Evolutionary conservation across 2,113 vertebrate genomes (phyloP).

Genomic region (Epinephelus lanceolatus): DNA sequence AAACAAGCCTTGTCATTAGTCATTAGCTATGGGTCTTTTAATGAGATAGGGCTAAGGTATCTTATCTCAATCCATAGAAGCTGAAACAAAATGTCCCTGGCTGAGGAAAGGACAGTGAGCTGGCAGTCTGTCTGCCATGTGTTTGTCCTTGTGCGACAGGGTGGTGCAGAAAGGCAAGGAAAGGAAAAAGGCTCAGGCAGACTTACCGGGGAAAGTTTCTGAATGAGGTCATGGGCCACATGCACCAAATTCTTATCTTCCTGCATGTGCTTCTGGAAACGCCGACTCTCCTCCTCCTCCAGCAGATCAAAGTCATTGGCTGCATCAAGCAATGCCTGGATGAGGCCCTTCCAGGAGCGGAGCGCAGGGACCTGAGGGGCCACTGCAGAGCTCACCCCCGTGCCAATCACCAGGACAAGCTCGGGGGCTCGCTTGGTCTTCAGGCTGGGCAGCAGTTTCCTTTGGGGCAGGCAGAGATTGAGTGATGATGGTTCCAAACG

Average conservation of each 20-base stretch:
- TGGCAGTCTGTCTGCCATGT: constrained; percentile 33
- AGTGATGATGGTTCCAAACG: constrained; percentile 43
- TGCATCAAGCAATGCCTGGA: constrained; percentile 94
- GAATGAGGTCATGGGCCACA: constrained; percentile 97
- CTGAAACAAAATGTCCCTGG: constrained; percentile 21
- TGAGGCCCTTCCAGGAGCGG: constrained; percentile 96
- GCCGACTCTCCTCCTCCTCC: constrained; percentile 93
- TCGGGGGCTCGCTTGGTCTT: constrained; percentile 94
- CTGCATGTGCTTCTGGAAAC: constrained; percentile 93
- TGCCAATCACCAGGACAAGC: constrained; percentile 95
- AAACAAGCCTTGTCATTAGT: not conserved
- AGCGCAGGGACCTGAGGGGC: constrained; percentile 94
- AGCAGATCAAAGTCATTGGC: constrained; percentile 96
- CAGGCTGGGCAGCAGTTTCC: constrained; percentile 95
- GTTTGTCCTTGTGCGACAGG: constrained; percentile 18
- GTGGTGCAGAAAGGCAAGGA: not conserved
- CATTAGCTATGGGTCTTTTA: not conserved
- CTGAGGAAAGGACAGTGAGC: constrained; percentile 14
- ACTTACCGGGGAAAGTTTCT: constrained; percentile 97
- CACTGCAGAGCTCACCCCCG: constrained; percentile 94
- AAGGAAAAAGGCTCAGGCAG: constrained; percentile 26
- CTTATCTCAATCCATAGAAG: constrained; percentile 26
- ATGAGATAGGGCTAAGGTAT: constrained; percentile 20
- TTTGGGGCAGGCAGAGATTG: constrained; percentile 75
- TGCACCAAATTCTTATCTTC: constrained; percentile 97